A percentile compares a stretch with the other conserved stretches of the same genome.
Conservation (phyloP, 2,888 invertebrate species). For the Hemaris fuciformis region DNA sequence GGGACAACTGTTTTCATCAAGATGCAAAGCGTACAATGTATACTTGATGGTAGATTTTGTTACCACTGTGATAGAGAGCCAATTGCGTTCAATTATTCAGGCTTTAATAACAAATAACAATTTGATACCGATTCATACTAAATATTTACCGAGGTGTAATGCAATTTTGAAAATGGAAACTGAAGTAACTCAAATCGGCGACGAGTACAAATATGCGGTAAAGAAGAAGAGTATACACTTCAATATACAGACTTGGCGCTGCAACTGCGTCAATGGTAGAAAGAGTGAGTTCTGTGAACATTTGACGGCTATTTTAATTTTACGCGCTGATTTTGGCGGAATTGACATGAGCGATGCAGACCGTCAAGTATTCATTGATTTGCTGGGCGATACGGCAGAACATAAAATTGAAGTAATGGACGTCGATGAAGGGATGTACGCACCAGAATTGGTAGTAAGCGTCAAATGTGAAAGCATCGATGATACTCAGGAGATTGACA, state of each 20-base stretch:
- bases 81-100: neutral
- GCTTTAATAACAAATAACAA: neutral
- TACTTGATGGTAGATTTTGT: neutral
- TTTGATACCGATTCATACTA: neutral
- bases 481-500: neutral
- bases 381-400: neutral
- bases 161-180: neutral
- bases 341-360: neutral
- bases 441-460: neutral
- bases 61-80: neutral
- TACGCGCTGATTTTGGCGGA: neutral
- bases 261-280: conserved; percentile 36
- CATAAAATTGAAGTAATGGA: neutral
- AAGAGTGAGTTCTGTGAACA: conserved; percentile 42
- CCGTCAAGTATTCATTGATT: neutral
- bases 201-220: neutral
- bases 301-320: conserved; percentile 28
- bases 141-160: neutral
- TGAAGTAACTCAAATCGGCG: neutral
- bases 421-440: neutral
- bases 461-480: neutral
- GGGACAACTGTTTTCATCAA: neutral
- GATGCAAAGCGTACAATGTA: neutral
- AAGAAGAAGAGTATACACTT: neutral
- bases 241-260: conserved; percentile 24